These are phyloP conservation scores for Lasaia peninsularis DNA, from an alignment of 1,140 invertebrate species.

Conservation along the genomic window DNA sequence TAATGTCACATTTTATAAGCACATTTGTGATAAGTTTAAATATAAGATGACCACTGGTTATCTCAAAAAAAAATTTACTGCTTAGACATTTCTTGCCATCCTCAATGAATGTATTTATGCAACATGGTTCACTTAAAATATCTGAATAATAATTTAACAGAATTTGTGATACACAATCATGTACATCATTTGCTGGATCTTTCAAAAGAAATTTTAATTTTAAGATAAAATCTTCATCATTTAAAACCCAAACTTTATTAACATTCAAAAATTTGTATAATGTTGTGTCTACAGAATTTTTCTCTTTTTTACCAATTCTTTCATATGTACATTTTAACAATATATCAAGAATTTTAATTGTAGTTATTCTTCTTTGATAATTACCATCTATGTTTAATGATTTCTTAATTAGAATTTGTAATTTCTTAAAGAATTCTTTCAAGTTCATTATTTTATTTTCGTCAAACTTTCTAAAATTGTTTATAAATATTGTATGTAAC, in stretches of 20 bases:
- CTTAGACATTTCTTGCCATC: conserved; percentile 38
- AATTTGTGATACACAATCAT: conserved; percentile 42
- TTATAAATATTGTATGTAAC: conserved; percentile 39
- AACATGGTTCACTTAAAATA: conserved; percentile 28
- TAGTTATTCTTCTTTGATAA: conserved; percentile 70
- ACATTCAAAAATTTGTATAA: conserved; percentile 36
- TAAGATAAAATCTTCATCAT: conserved; percentile 33
- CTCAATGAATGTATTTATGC: conserved; percentile 36
- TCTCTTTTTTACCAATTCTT: conserved; percentile 35
- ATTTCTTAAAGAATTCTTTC: conserved; percentile 36
- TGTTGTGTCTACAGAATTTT: conserved; percentile 17
- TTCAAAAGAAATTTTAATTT: conserved; percentile 44
- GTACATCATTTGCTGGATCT: conserved; percentile 57
- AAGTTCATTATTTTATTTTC: conserved; percentile 26
- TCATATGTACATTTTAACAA: conserved; percentile 42
- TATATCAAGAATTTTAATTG: conserved; percentile 50
- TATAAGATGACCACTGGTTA: conserved; percentile 52
- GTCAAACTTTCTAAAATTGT: conserved; percentile 26
- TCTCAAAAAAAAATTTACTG: conserved; percentile 64
- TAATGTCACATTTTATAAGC: conserved; percentile 31
- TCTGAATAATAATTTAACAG: conserved; percentile 42
- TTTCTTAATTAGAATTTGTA: conserved; percentile 48
- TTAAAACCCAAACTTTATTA: conserved; percentile 31
- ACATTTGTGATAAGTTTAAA: conserved; percentile 52
- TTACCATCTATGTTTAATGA: conserved; percentile 55